A percentile compares a stretch with the other conserved stretches of the same genome.
Conservation (phyloP, 2,113 vertebrate species). For the Microtus montanus region DNA sequence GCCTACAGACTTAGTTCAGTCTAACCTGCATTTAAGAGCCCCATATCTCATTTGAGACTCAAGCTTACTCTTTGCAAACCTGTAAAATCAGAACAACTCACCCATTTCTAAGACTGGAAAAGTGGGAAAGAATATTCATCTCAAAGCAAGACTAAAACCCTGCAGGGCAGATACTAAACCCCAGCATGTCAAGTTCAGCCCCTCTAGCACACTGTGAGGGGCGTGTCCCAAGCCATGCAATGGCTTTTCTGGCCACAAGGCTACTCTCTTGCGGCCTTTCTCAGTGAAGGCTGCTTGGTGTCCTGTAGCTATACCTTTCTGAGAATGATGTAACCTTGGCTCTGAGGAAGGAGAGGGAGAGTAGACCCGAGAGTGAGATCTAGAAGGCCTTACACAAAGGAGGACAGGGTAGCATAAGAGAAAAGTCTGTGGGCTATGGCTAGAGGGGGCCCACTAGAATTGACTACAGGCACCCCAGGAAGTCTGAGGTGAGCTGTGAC, state of each 20-base stretch:
- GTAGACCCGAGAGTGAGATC: not conserved
- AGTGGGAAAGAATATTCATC: too few species aligned
- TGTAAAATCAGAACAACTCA: not conserved
- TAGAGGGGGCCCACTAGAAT: too few species aligned
- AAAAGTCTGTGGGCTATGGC: not conserved
- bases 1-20: not conserved
- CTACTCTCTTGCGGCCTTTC: not conserved
- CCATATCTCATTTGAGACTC: not conserved
- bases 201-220: not conserved
- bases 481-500: not conserved
- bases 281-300: not conserved
- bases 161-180: not conserved
- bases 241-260: not conserved
- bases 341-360: not conserved
- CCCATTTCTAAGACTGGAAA: not conserved
- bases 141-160: not conserved
- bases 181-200: too few species aligned
- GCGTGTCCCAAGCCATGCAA: not conserved
- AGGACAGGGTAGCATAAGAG: not conserved
- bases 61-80: not conserved
- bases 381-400: too few species aligned
- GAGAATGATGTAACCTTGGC: too few species aligned
- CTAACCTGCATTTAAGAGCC: not conserved
- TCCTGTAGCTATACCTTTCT: not conserved
- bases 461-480: not conserved